Evolutionary conservation across 2,888 invertebrate species (phyloP), one percentile per base, ranked within the genome.

Genomic region (Drosophila subquinaria): DNA sequence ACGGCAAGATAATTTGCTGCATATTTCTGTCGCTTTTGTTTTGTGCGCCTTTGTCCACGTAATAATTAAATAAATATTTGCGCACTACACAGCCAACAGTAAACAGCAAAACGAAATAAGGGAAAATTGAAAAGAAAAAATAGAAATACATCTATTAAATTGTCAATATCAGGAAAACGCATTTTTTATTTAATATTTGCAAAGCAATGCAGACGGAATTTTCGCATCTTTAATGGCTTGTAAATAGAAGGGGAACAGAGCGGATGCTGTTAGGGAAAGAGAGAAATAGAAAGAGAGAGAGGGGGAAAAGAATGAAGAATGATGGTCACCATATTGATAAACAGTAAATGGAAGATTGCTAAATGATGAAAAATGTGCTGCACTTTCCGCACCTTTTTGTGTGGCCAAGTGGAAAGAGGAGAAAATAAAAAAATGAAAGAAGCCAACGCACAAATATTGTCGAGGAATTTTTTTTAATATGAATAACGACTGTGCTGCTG

Each of bases 291-390:
- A 3, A 20, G 1, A 11, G 23, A 9, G 27, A 38, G 42, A 10
- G 1, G 1, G 10, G 10, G 3, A 10, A 3, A 6, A 35, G 38
- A 17, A 66, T 30, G 38, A 33, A 50, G 33, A 60, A 55, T 69
- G 69, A 79, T 69, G 69, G 64, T 66, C 59, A 64, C 61, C 89
- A 79, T 73, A 89, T 84, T 79, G 83, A 84, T 84, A 89, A 88
- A 85, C 71, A 82, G 67, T 62, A 81, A 71, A 79, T 79, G 68
- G 63, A 76, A 76, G 67, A 78, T 86, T 74, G 83, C 65, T 76
- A 83, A 84, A 87, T 78, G 73, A 83, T 89, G 88, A 83, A 89
- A 89, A 83, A 89, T 83, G 88, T 69, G 79, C 85, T 81, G 88
- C 88, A 89, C 82, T 84, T 83, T 77, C 84, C 79, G 79, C 79